phyloP scores from a whole-genome alignment of 1,140 invertebrate genomes.

The Venustaconcha ellipsiformis region DNA sequence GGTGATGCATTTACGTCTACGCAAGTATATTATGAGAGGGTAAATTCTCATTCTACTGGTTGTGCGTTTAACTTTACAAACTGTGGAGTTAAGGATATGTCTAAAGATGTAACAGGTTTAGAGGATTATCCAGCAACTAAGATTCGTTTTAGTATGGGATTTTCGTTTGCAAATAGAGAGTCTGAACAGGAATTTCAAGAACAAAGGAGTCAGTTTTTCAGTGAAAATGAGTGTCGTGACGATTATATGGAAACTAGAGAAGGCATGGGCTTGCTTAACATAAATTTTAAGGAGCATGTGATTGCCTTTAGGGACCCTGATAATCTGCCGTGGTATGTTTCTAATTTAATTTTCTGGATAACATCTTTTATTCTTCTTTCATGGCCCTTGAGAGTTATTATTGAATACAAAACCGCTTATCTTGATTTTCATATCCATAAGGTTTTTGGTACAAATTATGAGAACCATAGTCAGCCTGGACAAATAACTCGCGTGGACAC shows the following conservation, averaged over 20 bases:
- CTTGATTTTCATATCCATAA: constrained; percentile 80
- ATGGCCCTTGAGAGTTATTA: constrained; percentile 85
- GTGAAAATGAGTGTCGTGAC: constrained; percentile 83
- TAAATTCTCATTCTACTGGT: constrained; percentile 84
- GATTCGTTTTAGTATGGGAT: constrained; percentile 83
- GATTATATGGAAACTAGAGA: constrained; percentile 93
- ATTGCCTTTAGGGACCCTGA: constrained; percentile 77
- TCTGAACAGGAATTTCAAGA: constrained; percentile 88
- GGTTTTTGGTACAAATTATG: constrained; percentile 72
- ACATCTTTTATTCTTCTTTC: constrained; percentile 82
- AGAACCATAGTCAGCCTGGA: constrained; percentile 65
- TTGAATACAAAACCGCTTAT: constrained; percentile 88
- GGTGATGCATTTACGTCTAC: constrained; percentile 86
- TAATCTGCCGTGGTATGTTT: constrained; percentile 76
- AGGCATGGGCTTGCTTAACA: constrained; percentile 81
- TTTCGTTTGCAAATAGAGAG: constrained; percentile 84
- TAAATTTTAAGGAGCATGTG: constrained; percentile 79
- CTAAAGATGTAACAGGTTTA: constrained; percentile 78
- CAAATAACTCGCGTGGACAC: constrained; percentile 73
- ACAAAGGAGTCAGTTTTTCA: constrained; percentile 85
- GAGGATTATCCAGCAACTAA: constrained; percentile 79
- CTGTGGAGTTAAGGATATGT: constrained; percentile 86
- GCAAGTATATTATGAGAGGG: constrained; percentile 86
- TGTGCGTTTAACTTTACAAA: constrained; percentile 83
- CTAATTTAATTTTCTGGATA: constrained; percentile 78